These are phyloP conservation scores for Apogon hyalosoma DNA, from an alignment of 2,797 vertebrate species.

Conservation along the genomic window DNA sequence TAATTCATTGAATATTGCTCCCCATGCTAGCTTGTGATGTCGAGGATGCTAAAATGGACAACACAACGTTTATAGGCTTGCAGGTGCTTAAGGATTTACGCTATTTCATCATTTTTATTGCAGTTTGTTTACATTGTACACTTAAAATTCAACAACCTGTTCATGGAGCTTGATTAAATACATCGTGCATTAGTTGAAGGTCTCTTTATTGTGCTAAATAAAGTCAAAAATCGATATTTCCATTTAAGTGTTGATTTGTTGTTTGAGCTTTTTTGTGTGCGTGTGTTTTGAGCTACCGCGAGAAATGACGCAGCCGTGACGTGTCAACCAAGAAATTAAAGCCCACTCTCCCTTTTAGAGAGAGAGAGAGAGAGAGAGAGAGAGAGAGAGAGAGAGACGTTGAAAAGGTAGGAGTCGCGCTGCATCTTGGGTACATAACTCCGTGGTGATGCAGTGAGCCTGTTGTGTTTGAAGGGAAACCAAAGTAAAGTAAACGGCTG, in stretches of 20 bases:
- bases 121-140: too few relatives aligned
- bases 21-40: too few relatives aligned
- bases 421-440: conserved; percentile 81
- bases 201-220: neutral
- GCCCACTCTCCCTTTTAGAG: conserved; percentile 55
- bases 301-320: conserved; percentile 50
- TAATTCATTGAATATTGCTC: too few relatives aligned
- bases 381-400: conserved; percentile 54
- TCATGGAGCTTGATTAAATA: too few relatives aligned
- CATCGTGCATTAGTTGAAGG: too few relatives aligned
- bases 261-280: neutral
- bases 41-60: too few relatives aligned
- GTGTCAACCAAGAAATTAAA: conserved; percentile 73
- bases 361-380: conserved; percentile 31
- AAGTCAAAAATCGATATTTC: neutral
- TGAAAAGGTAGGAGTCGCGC: conserved; percentile 80
- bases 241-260: neutral
- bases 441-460: conserved; percentile 75
- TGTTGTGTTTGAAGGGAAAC: conserved; percentile 58
- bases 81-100: too few relatives aligned
- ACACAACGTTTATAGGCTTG: too few relatives aligned
- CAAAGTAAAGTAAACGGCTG: conserved; percentile 68
- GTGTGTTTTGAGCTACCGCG: neutral
- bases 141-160: too few relatives aligned
- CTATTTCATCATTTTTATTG: too few relatives aligned